Percentiles rank a stretch among this genome's conserved stretches.
phyloP scores from a whole-genome alignment of 2,797 vertebrate genomes.

The Amniataba percoides region DNA sequence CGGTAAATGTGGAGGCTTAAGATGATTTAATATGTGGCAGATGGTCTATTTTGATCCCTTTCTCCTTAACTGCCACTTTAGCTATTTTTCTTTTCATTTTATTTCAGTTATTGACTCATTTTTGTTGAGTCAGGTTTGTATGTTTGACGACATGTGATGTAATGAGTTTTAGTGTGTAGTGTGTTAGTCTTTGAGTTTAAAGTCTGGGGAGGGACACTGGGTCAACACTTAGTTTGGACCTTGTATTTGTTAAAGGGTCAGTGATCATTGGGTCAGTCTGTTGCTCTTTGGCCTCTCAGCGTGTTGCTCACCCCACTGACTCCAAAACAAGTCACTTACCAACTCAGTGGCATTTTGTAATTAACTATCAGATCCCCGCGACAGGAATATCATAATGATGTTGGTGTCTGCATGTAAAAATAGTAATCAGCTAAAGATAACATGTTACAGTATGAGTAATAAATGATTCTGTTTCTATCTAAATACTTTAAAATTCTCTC shows the following conservation, averaged over 20 bases:
- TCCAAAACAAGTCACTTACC: slow-evolving; percentile 25
- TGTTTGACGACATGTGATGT: slow-evolving; percentile 19
- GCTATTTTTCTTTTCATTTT: not conserved
- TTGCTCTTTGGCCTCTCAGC: slow-evolving; percentile 12
- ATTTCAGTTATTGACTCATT: slow-evolving; percentile 43
- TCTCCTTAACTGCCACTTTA: not conserved
- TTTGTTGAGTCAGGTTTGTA: slow-evolving; percentile 56
- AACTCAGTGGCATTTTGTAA: slow-evolving; percentile 4
- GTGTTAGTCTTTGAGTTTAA: no score
- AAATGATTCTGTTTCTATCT: not conserved
- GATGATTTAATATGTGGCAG: not conserved
- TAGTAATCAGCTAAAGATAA: slow-evolving; percentile 3
- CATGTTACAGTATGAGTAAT: not conserved
- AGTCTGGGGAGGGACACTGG: slow-evolving; percentile 1
- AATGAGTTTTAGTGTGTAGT: no score
- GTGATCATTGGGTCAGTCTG: slow-evolving; percentile 14
- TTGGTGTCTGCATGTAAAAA: not conserved
- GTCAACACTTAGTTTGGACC: not conserved
- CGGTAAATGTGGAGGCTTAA: slow-evolving; percentile 18
- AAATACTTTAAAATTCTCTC: not conserved
- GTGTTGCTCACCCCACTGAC: slow-evolving; percentile 4
- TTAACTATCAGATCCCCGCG: not conserved
- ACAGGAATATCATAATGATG: not conserved
- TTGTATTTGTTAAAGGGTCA: not conserved
- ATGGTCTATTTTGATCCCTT: slow-evolving; percentile 7